Percentiles rank a stretch among this genome's conserved stretches.
These are phyloP conservation scores for Neogale vison DNA, from an alignment of 2,113 vertebrate species.

Conservation along the genomic window DNA sequence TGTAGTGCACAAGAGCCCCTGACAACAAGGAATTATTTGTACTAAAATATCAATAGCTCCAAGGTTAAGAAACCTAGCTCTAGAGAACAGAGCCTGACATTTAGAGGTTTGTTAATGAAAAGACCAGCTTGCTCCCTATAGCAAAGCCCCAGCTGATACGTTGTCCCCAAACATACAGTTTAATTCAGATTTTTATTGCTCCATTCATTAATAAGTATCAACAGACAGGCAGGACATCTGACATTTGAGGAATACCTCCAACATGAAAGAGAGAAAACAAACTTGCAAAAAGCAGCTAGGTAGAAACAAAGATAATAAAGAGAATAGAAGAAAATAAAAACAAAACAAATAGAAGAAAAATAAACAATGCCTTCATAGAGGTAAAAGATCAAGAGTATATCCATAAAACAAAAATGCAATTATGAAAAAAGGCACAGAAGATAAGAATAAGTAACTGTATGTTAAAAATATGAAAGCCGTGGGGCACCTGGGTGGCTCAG, in stretches of 20 bases:
- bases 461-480: slow-evolving; percentile 1
- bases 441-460: background rate
- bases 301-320: background rate
- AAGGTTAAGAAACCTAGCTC: background rate
- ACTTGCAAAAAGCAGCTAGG: background rate
- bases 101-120: background rate
- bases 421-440: background rate
- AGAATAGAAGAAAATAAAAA: slow-evolving; percentile 4
- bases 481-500: no score
- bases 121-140: background rate
- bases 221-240: background rate
- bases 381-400: background rate
- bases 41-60: background rate
- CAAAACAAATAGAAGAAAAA: background rate
- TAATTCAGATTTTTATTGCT: background rate
- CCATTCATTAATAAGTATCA: background rate
- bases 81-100: background rate
- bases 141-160: background rate
- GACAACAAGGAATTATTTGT: background rate
- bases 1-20: background rate
- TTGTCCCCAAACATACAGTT: background rate
- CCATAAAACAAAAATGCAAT: background rate
- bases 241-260: background rate
- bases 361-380: background rate
- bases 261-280: background rate